Evolutionary conservation across 92 coral and sea anemone genomes (phyloP), one percentile per base, ranked within the genome.

Genomic region (Nematostella vectensis): DNA sequence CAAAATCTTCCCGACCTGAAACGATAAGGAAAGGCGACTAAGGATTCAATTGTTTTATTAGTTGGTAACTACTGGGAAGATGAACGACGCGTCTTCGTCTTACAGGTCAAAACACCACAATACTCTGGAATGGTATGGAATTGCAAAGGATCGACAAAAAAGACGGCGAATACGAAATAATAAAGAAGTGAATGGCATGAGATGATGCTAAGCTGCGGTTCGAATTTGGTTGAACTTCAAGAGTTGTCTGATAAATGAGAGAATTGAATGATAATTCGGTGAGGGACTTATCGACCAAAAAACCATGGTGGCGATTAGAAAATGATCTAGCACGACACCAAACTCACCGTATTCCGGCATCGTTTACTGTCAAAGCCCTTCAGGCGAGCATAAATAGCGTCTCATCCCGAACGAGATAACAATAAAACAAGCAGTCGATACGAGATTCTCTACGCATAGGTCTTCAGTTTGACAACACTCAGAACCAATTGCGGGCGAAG

Each of bases 1-100:
- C 88, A 69, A 50, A 65, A 71, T 76, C 78, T 48, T 75, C 88
- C 83, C 81, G 88, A 66, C 95, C 95, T 85, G 23, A 49, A 49
- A 77, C 11, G 16, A 29, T 27, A 80, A 56, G 24, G 67, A 21
- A 37, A 79, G 43, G 1, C 25, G 22, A 40, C 16, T 6, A 33
- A 15, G 6, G 6, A 33, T 15, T 6, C 40, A 15, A 33, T 33
- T 33, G 40, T 33, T 33, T 33, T 33, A 33, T 33, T 33, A 33
- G 15, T n/a, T 33, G 40, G 40, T 33, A 33, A 33, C 40, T 33
- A 33, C 15, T 6, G 40, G 15, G n/a, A n/a, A n/a, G 22, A 62
- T 62, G 68, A 49, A 10, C 19, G 28, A 47, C 0, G 68, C 18
- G 0, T 56, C 29, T 11, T 26, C n/a, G n/a, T n/a, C n/a, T n/a